phyloP scores from a whole-genome alignment of 2,888 invertebrate genomes.

The Cerastis rubricosa region DNA sequence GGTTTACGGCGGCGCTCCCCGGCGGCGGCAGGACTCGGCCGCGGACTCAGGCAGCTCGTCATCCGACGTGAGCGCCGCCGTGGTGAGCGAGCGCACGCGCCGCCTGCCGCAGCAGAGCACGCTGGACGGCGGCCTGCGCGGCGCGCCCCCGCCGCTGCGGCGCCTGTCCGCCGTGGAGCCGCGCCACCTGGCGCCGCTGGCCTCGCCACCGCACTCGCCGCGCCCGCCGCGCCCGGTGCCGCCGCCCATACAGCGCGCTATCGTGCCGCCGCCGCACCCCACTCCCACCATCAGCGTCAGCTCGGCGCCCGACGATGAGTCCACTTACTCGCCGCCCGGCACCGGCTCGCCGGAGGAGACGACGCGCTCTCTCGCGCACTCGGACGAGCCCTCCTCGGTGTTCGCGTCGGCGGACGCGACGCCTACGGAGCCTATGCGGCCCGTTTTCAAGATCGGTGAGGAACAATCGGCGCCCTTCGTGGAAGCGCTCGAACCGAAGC shows the following conservation, averaged over 20 bases:
- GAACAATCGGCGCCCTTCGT: conserved; percentile 59
- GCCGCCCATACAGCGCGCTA: conserved; percentile 73
- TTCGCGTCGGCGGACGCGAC: conserved; percentile 87
- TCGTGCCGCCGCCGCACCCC: conserved; percentile 79
- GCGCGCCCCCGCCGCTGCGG: conserved; percentile 86
- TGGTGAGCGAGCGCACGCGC: conserved; percentile 91
- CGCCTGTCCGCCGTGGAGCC: conserved; percentile 89
- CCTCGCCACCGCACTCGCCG: conserved; percentile 85
- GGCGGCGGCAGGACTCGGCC: conserved; percentile 92
- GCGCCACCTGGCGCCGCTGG: conserved; percentile 91
- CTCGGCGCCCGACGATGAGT: conserved; percentile 92
- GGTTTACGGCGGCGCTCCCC: conserved; percentile 75
- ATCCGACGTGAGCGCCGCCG: conserved; percentile 92
- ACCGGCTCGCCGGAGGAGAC: conserved; percentile 80
- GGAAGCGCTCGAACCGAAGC: conserved; percentile 58
- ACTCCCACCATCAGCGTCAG: conserved; percentile 93
- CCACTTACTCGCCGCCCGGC: conserved; percentile 76
- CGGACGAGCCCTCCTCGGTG: conserved; percentile 87
- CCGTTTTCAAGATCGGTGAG: conserved; percentile 64
- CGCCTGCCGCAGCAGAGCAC: conserved; percentile 93
- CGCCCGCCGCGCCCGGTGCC: conserved; percentile 81
- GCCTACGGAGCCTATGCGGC: conserved; percentile 79
- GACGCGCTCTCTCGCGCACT: conserved; percentile 81
- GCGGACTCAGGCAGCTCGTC: conserved; percentile 94
- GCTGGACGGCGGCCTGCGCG: conserved; percentile 91